phyloP scores from a whole-genome alignment of 2,113 vertebrate species.

The Caretta caretta region DNA sequence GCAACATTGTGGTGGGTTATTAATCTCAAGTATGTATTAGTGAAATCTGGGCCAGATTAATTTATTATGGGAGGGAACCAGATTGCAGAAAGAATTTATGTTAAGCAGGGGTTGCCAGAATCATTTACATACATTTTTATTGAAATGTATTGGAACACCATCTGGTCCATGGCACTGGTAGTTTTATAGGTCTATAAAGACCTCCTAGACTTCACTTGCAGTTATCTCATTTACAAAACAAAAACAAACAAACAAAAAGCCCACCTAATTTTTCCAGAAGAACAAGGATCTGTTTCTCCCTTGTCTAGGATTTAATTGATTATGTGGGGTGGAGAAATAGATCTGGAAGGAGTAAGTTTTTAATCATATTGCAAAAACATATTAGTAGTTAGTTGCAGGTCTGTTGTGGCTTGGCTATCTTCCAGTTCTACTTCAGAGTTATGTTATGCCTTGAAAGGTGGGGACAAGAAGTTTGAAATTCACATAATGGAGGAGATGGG shows the following conservation, averaged over 20 bases:
- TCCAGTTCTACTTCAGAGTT: neutral
- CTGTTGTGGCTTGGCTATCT: neutral
- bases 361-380: neutral
- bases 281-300: neutral
- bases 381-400: neutral
- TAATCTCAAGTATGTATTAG: neutral
- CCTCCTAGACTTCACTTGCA: neutral
- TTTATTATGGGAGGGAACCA: neutral
- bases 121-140: constrained; percentile 38
- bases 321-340: neutral
- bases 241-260: no score
- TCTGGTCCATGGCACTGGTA: neutral
- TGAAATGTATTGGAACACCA: constrained; percentile 29
- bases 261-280: neutral
- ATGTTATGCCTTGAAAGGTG: neutral
- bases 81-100: neutral
- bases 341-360: neutral
- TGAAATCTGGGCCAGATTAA: neutral
- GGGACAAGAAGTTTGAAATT: neutral
- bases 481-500: neutral
- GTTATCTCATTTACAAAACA: neutral
- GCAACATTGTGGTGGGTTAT: neutral
- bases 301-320: neutral
- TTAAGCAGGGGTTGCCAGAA: neutral
- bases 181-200: constrained; percentile 21